phyloP scores from a whole-genome alignment of 1,140 invertebrate genomes.

The Neodiprion virginianus region DNA sequence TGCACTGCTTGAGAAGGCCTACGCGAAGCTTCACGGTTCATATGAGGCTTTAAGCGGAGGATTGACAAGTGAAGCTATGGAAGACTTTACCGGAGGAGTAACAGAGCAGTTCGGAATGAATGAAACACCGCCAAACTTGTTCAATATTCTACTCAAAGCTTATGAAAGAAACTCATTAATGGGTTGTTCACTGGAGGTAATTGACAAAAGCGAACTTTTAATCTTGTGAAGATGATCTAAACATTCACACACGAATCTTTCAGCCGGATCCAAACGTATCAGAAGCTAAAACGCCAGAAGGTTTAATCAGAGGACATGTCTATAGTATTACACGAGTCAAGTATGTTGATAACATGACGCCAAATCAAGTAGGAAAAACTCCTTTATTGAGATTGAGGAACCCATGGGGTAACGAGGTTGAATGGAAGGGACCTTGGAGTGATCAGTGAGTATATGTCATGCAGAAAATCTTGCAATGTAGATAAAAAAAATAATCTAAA shows the following conservation, averaged over 20 bases:
- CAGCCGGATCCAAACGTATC: constrained; percentile 85
- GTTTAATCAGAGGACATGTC: constrained; percentile 95
- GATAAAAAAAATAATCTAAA: constrained; percentile 8
- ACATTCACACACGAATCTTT: constrained; percentile 38
- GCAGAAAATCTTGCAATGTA: not conserved
- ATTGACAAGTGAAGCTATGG: constrained; percentile 97
- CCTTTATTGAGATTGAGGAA: constrained; percentile 90
- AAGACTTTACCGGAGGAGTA: constrained; percentile 98
- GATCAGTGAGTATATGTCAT: constrained; percentile 74
- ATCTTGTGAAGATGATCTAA: constrained; percentile 5
- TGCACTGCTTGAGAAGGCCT: constrained; percentile 96
- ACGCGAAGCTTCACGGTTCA: constrained; percentile 95
- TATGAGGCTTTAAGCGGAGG: constrained; percentile 98
- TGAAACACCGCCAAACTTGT: constrained; percentile 88
- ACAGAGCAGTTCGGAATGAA: constrained; percentile 94
- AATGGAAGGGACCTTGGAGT: constrained; percentile 98
- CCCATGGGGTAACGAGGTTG: constrained; percentile 97
- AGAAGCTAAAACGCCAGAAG: constrained; percentile 89
- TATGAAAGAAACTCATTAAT: constrained; percentile 93
- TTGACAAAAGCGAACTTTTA: not conserved
- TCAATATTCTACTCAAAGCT: constrained; percentile 90
- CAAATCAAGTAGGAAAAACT: constrained; percentile 80
- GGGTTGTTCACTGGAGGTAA: constrained; percentile 96
- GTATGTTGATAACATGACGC: constrained; percentile 87
- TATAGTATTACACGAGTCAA: constrained; percentile 94